These are phyloP conservation scores for Cheumatopsyche charites DNA, from an alignment of 1,140 invertebrate species.

Conservation along the genomic window DNA sequence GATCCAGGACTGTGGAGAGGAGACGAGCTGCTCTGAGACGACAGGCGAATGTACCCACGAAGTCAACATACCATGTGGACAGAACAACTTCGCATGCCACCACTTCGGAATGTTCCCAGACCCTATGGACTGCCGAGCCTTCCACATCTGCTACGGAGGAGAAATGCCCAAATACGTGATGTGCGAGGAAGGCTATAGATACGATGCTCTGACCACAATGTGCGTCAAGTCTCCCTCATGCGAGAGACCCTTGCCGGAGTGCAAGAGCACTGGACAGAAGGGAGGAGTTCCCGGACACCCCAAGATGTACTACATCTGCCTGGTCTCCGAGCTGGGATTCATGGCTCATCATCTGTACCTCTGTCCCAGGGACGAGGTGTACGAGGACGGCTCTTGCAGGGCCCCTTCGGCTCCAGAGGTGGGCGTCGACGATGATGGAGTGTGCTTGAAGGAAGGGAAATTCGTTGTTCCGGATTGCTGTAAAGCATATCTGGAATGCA, in stretches of 20 bases:
- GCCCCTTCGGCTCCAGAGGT: not conserved
- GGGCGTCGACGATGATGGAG: not conserved
- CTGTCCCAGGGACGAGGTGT: conserved; percentile 20
- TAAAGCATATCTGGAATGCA: conserved; percentile 13
- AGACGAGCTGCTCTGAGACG: conserved; percentile 13
- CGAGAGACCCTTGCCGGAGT: not conserved
- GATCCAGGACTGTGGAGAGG: conserved; percentile 12
- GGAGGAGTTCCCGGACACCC: conserved; percentile 23
- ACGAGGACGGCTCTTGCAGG: not conserved
- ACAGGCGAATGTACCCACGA: conserved; percentile 20
- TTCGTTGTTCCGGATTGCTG: conserved; percentile 2
- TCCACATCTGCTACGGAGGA: conserved; percentile 52
- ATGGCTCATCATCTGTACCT: conserved; percentile 33
- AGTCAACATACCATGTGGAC: conserved; percentile 31
- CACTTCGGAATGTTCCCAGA: conserved; percentile 55
- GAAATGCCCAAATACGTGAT: not conserved
- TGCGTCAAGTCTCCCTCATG: conserved; percentile 2
- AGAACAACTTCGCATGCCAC: conserved; percentile 35
- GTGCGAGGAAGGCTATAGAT: conserved; percentile 27
- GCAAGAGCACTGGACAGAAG: not conserved
- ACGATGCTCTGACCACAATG: conserved; percentile 29
- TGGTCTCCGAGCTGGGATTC: not conserved
- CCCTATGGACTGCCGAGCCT: conserved; percentile 55
- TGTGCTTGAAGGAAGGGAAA: not conserved
- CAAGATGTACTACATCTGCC: conserved; percentile 34